phyloP scores from a whole-genome alignment of 1,140 invertebrate genomes.

The Nomia melanderi region DNA sequence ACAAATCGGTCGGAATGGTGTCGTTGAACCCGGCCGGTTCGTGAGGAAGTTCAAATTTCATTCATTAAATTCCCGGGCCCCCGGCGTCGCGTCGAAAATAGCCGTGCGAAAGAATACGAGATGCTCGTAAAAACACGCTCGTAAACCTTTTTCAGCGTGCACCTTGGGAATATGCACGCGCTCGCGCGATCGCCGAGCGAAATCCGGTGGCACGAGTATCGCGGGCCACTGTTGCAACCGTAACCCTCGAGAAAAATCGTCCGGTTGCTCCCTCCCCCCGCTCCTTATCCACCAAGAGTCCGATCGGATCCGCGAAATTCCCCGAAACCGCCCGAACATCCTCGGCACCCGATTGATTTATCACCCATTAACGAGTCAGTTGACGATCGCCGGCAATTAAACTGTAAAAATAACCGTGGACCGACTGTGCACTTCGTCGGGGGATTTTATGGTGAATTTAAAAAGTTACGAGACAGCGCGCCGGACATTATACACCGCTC shows the following conservation, averaged over 20 bases:
- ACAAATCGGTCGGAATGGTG: constrained; percentile 10
- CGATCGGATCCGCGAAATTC: not conserved
- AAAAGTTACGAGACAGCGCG: not conserved
- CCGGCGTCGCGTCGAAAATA: constrained; percentile 46
- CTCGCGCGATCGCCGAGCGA: not conserved
- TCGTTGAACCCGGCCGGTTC: constrained; percentile 37
- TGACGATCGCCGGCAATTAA: constrained; percentile 28
- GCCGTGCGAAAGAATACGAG: constrained; percentile 46
- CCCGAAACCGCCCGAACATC: too few species aligned
- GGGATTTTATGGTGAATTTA: constrained; percentile 20
- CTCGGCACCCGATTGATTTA: constrained; percentile 1
- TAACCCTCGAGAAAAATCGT: not conserved
- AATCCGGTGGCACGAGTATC: not conserved
- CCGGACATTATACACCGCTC: not conserved
- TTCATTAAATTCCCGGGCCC: constrained; percentile 48
- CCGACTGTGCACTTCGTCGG: not conserved
- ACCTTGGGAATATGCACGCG: constrained; percentile 27
- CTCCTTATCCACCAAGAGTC: too few species aligned
- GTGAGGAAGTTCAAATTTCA: constrained; percentile 49
- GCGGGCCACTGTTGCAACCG: too few species aligned
- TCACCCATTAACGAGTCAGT: constrained; percentile 3
- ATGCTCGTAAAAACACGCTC: constrained; percentile 49
- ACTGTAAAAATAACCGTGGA: not conserved
- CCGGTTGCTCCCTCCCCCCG: too few species aligned
- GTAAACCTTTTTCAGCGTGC: constrained; percentile 33